Evolutionary conservation across 30 jellyfish, hydroid and myxozoan species (phyloP).

Genomic region (Catostylus mosaicus): DNA sequence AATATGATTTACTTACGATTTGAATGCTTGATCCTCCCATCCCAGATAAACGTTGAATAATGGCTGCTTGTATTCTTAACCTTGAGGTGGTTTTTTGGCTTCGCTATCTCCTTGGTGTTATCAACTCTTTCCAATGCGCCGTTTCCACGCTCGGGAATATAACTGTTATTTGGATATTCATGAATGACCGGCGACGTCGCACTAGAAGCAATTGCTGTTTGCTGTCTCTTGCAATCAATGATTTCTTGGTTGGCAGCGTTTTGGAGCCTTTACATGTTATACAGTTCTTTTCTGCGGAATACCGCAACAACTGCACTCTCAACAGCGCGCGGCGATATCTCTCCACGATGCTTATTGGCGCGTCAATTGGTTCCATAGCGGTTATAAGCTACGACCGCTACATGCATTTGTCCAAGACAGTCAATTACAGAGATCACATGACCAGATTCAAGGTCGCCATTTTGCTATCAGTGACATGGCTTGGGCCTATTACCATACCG

Average conservation of each 20-base stretch:
- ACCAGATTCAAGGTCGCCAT: slow-evolving; percentile 44
- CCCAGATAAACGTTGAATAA: too few species aligned
- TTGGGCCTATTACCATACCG: slow-evolving; percentile 70
- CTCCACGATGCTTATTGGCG: slow-evolving; percentile 65
- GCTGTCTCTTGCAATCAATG: slow-evolving; percentile 73
- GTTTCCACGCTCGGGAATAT: slow-evolving; percentile 48
- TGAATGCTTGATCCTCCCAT: too few species aligned
- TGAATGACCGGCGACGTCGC: slow-evolving; percentile 31
- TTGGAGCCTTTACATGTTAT: slow-evolving; percentile 54
- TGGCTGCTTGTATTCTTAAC: slow-evolving; percentile 31
- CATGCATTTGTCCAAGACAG: slow-evolving; percentile 60
- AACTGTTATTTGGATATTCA: slow-evolving; percentile 33
- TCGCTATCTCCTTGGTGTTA: slow-evolving; percentile 41
- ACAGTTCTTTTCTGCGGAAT: slow-evolving; percentile 41
- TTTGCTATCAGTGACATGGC: slow-evolving; percentile 61
- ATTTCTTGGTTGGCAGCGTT: slow-evolving; percentile 65
- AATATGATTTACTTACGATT: too few species aligned
- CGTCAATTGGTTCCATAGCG: slow-evolving; percentile 74
- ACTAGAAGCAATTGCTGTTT: slow-evolving; percentile 51
- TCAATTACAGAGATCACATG: slow-evolving; percentile 62
- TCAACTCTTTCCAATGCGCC: slow-evolving; percentile 11
- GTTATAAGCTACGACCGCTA: slow-evolving; percentile 80
- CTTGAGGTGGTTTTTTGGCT: slow-evolving; percentile 5
- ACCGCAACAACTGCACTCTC: slow-evolving; percentile 49
- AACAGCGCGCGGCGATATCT: slow-evolving; percentile 62